phyloP scores from a whole-genome alignment of 2,888 invertebrate genomes.

The Lasioglossum leucozonium region DNA sequence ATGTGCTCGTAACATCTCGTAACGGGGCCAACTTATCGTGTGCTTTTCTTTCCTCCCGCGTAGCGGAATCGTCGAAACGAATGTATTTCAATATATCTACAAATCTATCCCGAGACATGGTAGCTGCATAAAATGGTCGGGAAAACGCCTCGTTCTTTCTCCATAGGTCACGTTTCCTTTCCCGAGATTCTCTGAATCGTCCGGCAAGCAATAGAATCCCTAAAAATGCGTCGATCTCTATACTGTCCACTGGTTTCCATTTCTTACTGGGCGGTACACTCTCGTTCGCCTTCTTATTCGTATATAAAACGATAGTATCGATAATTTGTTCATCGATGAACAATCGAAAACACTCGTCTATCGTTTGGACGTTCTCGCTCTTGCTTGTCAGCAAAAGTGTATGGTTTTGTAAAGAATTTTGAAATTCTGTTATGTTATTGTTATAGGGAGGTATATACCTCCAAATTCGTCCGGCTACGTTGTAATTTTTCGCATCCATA shows the following conservation, averaged over 20 bases:
- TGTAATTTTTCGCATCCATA: conserved; percentile 1
- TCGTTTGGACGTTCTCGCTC: conserved; percentile 20
- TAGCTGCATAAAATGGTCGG: conserved; percentile 18
- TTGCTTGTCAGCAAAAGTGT: not conserved
- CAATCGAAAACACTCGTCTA: conserved; percentile 29
- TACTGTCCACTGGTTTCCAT: conserved; percentile 32
- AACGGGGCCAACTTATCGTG: conserved; percentile 36
- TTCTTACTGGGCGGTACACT: conserved; percentile 3
- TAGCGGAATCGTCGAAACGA: conserved; percentile 17
- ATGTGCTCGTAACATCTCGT: conserved; percentile 19
- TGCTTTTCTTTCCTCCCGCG: conserved; percentile 18
- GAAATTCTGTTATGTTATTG: not conserved
- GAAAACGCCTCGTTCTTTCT: conserved; percentile 6
- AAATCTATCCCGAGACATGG: conserved; percentile 21
- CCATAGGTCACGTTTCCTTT: conserved; percentile 30
- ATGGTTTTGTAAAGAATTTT: not conserved
- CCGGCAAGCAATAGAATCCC: conserved; percentile 24
- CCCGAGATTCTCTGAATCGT: conserved; percentile 25
- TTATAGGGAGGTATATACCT: conserved; percentile 6
- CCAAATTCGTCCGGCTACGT: not conserved
- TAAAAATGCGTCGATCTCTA: conserved; percentile 38
- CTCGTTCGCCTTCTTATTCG: conserved; percentile 25
- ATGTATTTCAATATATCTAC: conserved; percentile 33
- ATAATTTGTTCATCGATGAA: conserved; percentile 26
- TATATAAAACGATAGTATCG: conserved; percentile 17